Base-by-base conservation (phyloP, 2,113 vertebrate genomes). In the Rhinogobius similis region DNA sequence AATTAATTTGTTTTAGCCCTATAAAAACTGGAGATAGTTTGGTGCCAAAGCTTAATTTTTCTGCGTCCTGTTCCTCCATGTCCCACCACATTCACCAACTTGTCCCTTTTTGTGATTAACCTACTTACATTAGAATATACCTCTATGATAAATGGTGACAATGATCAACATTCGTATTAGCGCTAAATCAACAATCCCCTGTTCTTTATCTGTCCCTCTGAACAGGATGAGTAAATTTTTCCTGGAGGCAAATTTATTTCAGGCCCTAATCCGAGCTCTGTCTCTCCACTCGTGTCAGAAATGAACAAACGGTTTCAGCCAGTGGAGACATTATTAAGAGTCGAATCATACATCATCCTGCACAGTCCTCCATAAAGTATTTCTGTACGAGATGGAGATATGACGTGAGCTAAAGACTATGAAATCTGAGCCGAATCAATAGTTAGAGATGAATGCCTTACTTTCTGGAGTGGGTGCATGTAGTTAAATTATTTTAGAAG, bases 261-360 rank as follows among this genome's bases (percentile, higher is more conserved):
- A 72, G 80, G 67, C 69, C 32, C 41, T 74, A 74, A 75, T 76
- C 67, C 65, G 27, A 62, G 66, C 50, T 21, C 74, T 53, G 75
- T 73, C 71, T 73, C 73, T 84, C 68, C 65, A 66, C 65, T 39
- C 56, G 52, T 66, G 63, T 84, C 81, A 87, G 77, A 85, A 68
- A 48, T 12, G 52, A 85, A 82, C 75, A 84, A 76, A 84, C 74
- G 62, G 39, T 75, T 79, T 59, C 46, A 76, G 68, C 62, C 75
- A 78, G 67, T 38, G 18, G 75, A 77, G 68, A 82, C 72, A 83
- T 73, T 76, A 85, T 81, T 71, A 72, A 76, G 72, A 71, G 27
- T 48, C n/a, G 39, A n/a, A 67, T 68, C 81, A 65, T 86, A 72
- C 43, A 85, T 85, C 86, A 81, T 78, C 70, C 73, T 77, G 80